Conservation (phyloP, 92 coral and sea anemone species). For the Zoanthus sociatus region DNA sequence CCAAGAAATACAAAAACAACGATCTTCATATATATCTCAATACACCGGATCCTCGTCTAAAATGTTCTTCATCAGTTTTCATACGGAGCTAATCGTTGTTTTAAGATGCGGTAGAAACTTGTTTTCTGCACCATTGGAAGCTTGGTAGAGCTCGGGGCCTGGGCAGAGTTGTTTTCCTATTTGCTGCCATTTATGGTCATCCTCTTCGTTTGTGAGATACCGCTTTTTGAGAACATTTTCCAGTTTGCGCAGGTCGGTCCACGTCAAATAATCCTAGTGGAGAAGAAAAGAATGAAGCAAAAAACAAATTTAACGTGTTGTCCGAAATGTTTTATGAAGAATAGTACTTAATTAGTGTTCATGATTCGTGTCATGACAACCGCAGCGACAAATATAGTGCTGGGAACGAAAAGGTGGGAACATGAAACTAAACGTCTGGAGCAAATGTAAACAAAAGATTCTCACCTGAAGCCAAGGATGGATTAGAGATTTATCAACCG, state of each 20-base stretch:
- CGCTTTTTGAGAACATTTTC: conserved; percentile 37
- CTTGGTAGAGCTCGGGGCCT: conserved; percentile 12
- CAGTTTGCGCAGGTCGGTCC: conserved; percentile 38
- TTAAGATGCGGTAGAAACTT: conserved; percentile 34
- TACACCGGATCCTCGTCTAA: too few species aligned
- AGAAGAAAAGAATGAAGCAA: not conserved
- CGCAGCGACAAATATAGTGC: not conserved
- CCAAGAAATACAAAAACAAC: too few species aligned
- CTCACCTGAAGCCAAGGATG: conserved; percentile 99
- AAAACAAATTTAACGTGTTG: not conserved
- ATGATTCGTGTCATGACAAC: too few species aligned
- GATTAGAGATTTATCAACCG: conserved; percentile 93
- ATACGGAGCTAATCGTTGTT: conserved; percentile 43
- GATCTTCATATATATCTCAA: too few species aligned
- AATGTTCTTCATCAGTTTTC: not conserved
- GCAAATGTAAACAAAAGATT: not conserved
- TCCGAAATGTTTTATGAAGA: too few species aligned
- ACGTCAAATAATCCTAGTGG: conserved; percentile 26
- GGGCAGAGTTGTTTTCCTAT: conserved; percentile 30
- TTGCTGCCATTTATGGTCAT: conserved; percentile 42
- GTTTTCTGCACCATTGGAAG: conserved; percentile 20
- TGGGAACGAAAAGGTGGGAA: not conserved
- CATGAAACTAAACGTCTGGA: not conserved
- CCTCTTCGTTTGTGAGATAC: conserved; percentile 45
- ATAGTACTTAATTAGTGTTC: too few species aligned